These are phyloP conservation scores for Drosophila demipolita DNA, from an alignment of 2,888 invertebrate species.

Conservation along the genomic window DNA sequence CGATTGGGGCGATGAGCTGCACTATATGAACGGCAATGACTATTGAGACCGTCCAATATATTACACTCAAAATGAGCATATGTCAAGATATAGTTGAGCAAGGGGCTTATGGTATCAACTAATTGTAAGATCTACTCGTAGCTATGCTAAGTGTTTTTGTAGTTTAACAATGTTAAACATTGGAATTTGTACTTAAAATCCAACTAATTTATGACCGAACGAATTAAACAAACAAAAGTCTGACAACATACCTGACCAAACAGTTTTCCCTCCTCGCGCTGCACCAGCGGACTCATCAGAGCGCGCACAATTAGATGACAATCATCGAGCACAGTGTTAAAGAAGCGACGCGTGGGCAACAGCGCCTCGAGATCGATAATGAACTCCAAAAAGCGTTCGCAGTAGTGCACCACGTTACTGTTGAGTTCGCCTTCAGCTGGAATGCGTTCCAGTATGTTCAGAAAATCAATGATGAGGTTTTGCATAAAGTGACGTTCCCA, in stretches of 20 bases:
- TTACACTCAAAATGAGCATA: slow-evolving; percentile 9
- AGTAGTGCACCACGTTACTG: slow-evolving; percentile 89
- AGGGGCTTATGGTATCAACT: slow-evolving; percentile 15
- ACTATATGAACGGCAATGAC: slow-evolving; percentile 90
- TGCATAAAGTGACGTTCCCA: slow-evolving; percentile 95
- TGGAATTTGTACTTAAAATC: slow-evolving; percentile 70
- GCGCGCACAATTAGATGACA: slow-evolving; percentile 96
- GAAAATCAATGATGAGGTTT: slow-evolving; percentile 93
- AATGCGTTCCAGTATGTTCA: slow-evolving; percentile 91
- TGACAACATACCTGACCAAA: slow-evolving; percentile 92
- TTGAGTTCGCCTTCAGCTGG: slow-evolving; percentile 88
- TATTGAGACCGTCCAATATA: slow-evolving; percentile 63
- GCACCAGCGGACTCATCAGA: slow-evolving; percentile 91
- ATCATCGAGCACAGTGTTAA: slow-evolving; percentile 98
- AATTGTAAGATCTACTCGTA: slow-evolving; percentile 43
- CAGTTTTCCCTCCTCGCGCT: slow-evolving; percentile 93
- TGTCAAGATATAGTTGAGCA: slow-evolving; percentile 25
- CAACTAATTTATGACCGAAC: slow-evolving; percentile 53
- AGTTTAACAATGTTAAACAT: slow-evolving; percentile 76
- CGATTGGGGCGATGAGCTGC: slow-evolving; percentile 96
- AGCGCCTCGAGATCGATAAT: slow-evolving; percentile 98
- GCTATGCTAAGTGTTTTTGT: slow-evolving; percentile 60
- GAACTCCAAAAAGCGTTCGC: slow-evolving; percentile 97
- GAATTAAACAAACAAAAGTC: slow-evolving; percentile 56
- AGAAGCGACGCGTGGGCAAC: slow-evolving; percentile 97